Evolutionary conservation across 2,888 invertebrate genomes (phyloP).

Genomic region (Ecliptopera silaceata): DNA sequence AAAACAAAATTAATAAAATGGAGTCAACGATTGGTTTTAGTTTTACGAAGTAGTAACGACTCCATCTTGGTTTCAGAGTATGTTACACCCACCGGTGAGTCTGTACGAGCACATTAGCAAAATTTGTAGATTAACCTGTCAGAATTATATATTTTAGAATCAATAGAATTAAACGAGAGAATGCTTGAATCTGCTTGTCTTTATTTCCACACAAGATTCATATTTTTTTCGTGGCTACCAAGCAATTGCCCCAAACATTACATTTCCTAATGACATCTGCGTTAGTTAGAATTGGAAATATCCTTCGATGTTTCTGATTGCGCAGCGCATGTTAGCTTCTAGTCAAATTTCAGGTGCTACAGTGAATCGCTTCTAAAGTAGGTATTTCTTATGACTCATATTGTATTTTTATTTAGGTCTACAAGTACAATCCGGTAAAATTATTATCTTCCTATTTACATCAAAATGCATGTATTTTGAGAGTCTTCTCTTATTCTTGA

Average conservation of each 20-base stretch:
- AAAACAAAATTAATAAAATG: constrained; percentile 65
- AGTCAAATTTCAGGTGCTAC: neutral
- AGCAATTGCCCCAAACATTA: constrained; percentile 3
- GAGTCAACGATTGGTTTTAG: constrained; percentile 78
- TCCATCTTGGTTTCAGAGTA: constrained; percentile 83
- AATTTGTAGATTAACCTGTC: constrained; percentile 22
- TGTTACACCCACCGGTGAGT: constrained; percentile 83
- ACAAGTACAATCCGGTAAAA: neutral
- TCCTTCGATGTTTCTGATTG: constrained; percentile 8
- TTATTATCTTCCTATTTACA: no score
- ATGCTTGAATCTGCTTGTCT: constrained; percentile 27
- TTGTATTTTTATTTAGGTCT: neutral
- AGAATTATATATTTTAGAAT: constrained; percentile 14
- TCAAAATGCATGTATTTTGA: no score
- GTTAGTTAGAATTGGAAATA: constrained; percentile 1
- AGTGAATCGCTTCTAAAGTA: neutral
- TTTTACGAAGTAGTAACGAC: constrained; percentile 74
- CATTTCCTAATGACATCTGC: constrained; percentile 3
- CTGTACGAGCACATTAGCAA: constrained; percentile 67
- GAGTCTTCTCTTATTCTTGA: no score
- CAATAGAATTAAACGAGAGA: constrained; percentile 11
- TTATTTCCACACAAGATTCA: neutral
- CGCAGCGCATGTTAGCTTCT: constrained; percentile 22
- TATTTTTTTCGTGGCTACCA: constrained; percentile 2
- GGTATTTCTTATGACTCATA: neutral